phyloP scores from a whole-genome alignment of 92 coral and sea anemone genomes.

The Umimayanthus kanabou region DNA sequence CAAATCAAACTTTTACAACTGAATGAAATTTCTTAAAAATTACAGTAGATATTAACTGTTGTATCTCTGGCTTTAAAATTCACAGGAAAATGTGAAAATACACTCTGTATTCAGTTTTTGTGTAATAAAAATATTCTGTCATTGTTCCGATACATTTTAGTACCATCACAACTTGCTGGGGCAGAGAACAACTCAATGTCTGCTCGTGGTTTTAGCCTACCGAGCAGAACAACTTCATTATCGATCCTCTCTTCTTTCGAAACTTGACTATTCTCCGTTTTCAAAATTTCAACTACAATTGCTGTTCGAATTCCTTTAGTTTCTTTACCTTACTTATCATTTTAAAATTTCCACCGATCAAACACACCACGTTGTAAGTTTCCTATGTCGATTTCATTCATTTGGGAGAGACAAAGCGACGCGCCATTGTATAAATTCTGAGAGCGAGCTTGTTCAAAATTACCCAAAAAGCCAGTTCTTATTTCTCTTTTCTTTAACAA shows the following conservation, averaged over 20 bases:
- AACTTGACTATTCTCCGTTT: neutral
- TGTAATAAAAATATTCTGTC: neutral
- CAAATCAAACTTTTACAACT: constrained; percentile 15
- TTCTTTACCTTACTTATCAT: neutral
- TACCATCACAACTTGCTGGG: neutral
- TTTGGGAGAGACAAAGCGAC: neutral
- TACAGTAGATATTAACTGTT: neutral
- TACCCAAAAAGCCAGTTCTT: neutral
- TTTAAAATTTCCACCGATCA: neutral
- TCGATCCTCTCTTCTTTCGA: neutral
- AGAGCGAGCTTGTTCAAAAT: too few relatives aligned
- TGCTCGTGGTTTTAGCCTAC: neutral
- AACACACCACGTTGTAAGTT: neutral
- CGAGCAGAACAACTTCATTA: neutral
- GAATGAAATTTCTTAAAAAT: constrained; percentile 12
- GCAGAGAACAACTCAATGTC: neutral
- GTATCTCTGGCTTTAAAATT: neutral
- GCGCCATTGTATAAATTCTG: constrained; percentile 10
- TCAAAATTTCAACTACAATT: neutral
- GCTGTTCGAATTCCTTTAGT: neutral
- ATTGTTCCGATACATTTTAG: neutral
- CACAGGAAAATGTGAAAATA: neutral
- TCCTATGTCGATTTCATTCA: constrained; percentile 24
- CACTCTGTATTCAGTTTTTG: neutral
- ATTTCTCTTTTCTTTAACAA: neutral